These are phyloP conservation scores for Chiroxiphia lanceolata DNA, from an alignment of 2,797 vertebrate species.

Conservation along the genomic window DNA sequence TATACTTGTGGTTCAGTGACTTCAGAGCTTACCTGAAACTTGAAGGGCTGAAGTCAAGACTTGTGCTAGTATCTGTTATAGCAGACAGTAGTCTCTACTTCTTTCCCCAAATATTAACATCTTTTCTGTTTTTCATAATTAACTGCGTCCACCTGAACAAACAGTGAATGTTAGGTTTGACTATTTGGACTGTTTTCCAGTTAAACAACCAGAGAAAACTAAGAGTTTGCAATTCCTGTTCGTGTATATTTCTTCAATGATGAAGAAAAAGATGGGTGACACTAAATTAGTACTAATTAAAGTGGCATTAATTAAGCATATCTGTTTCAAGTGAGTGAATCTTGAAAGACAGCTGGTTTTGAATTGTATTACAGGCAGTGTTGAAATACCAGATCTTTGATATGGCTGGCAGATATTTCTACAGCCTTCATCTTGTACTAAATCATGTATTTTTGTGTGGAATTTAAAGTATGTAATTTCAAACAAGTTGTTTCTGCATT, in stretches of 20 bases:
- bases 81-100: background rate
- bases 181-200: background rate
- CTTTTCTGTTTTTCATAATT: background rate
- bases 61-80: background rate
- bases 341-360: slow-evolving; percentile 4
- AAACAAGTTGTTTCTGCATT: background rate
- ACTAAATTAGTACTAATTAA: background rate
- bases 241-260: background rate
- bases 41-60: background rate
- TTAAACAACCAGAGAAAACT: background rate
- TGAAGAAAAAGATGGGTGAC: background rate
- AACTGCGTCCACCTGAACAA: background rate
- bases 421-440: background rate
- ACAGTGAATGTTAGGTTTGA: background rate
- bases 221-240: background rate
- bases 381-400: background rate
- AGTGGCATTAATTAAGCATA: slow-evolving; percentile 18
- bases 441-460: background rate
- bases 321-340: slow-evolving; percentile 7
- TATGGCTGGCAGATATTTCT: background rate
- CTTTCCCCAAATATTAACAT: background rate
- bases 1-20: background rate
- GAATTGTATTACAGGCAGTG: background rate
- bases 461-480: background rate
- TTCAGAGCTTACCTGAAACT: background rate